A percentile compares a stretch with the other conserved stretches of the same genome.
Evolutionary conservation across 2,113 vertebrate species (phyloP).

Genomic region (Forbesichthys papilliferus): DNA sequence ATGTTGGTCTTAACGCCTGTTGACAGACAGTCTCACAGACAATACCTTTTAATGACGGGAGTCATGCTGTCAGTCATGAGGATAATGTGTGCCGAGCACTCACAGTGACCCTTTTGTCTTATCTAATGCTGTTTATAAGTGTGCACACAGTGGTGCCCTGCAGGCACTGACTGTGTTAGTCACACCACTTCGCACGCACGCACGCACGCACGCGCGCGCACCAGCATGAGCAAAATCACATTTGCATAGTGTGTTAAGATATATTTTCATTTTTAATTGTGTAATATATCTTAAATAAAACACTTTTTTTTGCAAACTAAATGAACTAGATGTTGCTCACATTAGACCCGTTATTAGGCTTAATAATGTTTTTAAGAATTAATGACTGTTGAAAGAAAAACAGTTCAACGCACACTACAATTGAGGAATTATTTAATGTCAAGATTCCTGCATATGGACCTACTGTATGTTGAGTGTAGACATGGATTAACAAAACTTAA

Average conservation of each 20-base stretch:
- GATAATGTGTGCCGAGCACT: background rate
- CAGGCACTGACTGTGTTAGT: background rate
- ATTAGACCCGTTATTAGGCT: no score
- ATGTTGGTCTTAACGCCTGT: background rate
- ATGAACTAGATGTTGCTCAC: no score
- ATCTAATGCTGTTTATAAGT: slow-evolving; percentile 3
- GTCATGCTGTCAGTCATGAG: slow-evolving; percentile 32
- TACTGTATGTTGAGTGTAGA: no score
- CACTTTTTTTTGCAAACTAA: background rate
- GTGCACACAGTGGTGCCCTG: background rate
- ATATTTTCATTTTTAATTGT: no score
- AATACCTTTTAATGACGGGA: background rate
- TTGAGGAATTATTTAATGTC: no score
- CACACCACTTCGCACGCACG: background rate
- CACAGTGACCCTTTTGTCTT: slow-evolving; percentile 2
- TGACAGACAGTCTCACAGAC: background rate
- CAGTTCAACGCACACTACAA: no score
- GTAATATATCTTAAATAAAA: no score
- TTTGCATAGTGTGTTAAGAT: background rate
- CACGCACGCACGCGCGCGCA: background rate
- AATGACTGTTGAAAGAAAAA: no score
- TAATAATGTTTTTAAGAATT: no score
- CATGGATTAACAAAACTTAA: no score
- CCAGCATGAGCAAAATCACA: background rate
- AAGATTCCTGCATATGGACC: no score